Evolutionary conservation across 2,797 vertebrate species (phyloP).

Genomic region (Dicrostonyx torquatus): DNA sequence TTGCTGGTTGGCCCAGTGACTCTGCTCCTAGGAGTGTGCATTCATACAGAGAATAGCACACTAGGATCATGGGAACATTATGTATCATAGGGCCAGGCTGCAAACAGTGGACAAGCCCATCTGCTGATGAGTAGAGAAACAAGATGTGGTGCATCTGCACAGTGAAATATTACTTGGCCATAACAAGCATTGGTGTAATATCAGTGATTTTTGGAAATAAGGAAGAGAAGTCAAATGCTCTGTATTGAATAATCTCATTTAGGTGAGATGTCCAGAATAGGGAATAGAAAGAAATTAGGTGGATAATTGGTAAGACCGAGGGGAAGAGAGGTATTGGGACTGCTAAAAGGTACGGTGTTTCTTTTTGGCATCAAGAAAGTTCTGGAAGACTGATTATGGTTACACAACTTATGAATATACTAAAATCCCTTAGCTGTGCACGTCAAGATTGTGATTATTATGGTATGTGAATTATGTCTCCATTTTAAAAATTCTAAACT

Average conservation of each 20-base stretch:
- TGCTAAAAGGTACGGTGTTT: neutral
- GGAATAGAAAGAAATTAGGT: neutral
- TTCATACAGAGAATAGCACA: neutral
- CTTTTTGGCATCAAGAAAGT: neutral
- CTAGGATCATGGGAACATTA: neutral
- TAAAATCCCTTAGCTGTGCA: neutral
- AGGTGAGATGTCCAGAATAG: neutral
- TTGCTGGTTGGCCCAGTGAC: neutral
- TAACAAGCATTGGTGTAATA: neutral
- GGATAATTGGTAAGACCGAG: neutral
- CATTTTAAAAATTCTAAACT: neutral
- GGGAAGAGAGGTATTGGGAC: neutral
- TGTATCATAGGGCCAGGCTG: neutral
- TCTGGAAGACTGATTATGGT: neutral
- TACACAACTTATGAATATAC: neutral
- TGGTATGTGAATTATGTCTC: constrained; percentile 1
- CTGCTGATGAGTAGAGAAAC: neutral
- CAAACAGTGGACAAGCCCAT: neutral
- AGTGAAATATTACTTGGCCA: neutral
- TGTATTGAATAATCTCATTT: neutral
- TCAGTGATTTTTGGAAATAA: constrained; percentile 13
- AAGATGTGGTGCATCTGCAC: neutral
- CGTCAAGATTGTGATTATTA: neutral
- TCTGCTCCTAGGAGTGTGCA: neutral
- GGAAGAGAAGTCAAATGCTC: neutral